These are phyloP conservation scores for Dryoscopus gambensis DNA, from an alignment of 2,113 vertebrate species.

Conservation along the genomic window DNA sequence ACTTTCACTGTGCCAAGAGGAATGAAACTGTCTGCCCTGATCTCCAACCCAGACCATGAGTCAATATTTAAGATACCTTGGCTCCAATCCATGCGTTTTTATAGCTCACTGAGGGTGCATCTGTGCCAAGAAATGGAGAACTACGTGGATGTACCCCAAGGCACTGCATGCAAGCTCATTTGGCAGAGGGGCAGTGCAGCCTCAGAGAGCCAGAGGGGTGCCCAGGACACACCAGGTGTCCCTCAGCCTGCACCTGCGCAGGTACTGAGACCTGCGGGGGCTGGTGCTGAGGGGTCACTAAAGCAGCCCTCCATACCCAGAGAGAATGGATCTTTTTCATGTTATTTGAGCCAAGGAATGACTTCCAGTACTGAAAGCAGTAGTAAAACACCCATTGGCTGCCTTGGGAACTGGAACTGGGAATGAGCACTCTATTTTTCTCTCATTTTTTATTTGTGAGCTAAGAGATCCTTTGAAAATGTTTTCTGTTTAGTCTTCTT, in stretches of 20 bases:
- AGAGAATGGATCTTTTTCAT: neutral
- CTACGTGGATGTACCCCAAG: neutral
- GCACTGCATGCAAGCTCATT: neutral
- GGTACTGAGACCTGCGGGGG: accelerated
- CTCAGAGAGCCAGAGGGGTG: accelerated
- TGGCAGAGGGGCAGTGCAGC: neutral
- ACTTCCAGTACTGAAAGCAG: slow-evolving; percentile 4
- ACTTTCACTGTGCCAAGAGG: slow-evolving; percentile 40
- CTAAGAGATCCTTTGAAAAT: slow-evolving; percentile 35
- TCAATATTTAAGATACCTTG: slow-evolving; percentile 60
- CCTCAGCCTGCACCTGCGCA: accelerated
- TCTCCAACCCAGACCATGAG: slow-evolving; percentile 52
- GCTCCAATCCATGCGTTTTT: neutral
- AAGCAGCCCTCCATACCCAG: neutral
- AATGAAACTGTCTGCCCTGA: slow-evolving; percentile 52
- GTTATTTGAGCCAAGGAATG: neutral
- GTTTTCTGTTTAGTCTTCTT: slow-evolving; percentile 30
- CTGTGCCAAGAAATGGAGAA: neutral
- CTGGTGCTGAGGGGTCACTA: neutral
- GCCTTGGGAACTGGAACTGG: neutral
- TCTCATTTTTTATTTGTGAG: slow-evolving; percentile 23
- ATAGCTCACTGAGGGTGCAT: neutral
- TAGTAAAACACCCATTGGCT: slow-evolving; percentile 44
- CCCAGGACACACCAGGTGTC: accelerated
- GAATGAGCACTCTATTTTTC: slow-evolving; percentile 2